Conservation (phyloP, 2,888 invertebrate genomes). For the Acronicta leporina region DNA sequence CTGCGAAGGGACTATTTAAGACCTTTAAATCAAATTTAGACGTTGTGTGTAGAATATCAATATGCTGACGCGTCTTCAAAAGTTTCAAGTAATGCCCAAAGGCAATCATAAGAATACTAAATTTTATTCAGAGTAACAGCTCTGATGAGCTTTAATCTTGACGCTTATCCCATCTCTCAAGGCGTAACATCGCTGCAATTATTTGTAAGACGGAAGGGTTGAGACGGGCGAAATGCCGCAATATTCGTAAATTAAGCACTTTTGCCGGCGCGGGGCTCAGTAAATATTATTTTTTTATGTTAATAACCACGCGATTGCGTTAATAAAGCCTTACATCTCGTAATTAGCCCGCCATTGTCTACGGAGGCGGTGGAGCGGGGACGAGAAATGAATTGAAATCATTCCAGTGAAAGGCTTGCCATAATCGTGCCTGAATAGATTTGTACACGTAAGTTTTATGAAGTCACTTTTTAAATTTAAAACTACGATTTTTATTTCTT, state of each 20-base stretch:
- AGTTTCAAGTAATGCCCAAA: constrained; percentile 61
- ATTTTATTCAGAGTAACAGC: constrained; percentile 77
- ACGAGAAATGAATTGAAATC: constrained; percentile 76
- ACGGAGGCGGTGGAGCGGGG: constrained; percentile 74
- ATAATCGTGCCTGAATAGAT: constrained; percentile 57
- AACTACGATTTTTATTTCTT: no score
- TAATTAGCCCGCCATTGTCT: constrained; percentile 86
- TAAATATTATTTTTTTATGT: constrained; percentile 90
- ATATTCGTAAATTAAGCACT: constrained; percentile 87
- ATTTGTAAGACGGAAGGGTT: constrained; percentile 87
- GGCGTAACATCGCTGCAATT: constrained; percentile 83
- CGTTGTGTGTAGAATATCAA: constrained; percentile 69
- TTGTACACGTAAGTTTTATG: constrained; percentile 40
- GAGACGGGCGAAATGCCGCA: constrained; percentile 81
- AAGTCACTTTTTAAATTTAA: constrained; percentile 4
- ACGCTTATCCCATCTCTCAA: constrained; percentile 82
- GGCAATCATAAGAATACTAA: constrained; percentile 77
- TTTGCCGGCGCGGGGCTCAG: constrained; percentile 74
- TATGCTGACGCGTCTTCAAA: constrained; percentile 36
- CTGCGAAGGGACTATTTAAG: constrained; percentile 70
- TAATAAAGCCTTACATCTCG: constrained; percentile 88
- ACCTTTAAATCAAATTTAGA: constrained; percentile 63
- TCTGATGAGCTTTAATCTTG: constrained; percentile 84
- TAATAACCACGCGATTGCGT: constrained; percentile 87
- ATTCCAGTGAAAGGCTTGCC: constrained; percentile 67